Conservation (phyloP, 2,113 vertebrate species). For the Chaetodon auriga region DNA sequence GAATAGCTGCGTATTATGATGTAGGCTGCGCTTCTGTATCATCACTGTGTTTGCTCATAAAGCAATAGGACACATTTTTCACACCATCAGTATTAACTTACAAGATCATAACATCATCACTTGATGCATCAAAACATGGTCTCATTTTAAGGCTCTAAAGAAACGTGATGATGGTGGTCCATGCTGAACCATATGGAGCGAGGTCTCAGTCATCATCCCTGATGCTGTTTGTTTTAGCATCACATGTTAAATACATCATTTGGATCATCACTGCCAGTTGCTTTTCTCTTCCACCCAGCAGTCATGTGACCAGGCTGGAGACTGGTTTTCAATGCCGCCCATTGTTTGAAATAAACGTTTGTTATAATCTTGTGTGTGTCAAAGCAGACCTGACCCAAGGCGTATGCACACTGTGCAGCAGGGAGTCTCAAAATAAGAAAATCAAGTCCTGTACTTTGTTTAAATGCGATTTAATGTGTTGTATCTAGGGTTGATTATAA, state of each 20-base stretch:
- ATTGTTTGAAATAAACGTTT: neutral
- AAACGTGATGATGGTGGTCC: neutral
- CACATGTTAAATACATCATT: neutral
- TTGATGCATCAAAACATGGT: neutral
- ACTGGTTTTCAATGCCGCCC: neutral
- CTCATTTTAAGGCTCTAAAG: neutral
- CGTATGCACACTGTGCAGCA: neutral
- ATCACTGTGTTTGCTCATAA: neutral
- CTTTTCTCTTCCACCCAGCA: neutral
- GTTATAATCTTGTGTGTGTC: neutral
- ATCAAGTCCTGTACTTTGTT: too few species aligned
- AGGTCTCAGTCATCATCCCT: neutral
- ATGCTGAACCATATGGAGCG: neutral
- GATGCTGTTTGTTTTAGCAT: neutral
- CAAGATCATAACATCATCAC: neutral
- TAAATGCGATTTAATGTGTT: too few species aligned
- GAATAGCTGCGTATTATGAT: neutral
- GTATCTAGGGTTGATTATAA: neutral
- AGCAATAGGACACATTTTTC: neutral
- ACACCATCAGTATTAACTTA: neutral
- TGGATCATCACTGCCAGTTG: neutral
- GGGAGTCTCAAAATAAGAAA: neutral
- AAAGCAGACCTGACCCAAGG: neutral
- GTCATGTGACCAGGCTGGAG: neutral
- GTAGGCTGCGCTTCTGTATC: conserved; percentile 9